Base-by-base conservation (phyloP, 1,140 invertebrate species). In the Drosophila santomea region DNA sequence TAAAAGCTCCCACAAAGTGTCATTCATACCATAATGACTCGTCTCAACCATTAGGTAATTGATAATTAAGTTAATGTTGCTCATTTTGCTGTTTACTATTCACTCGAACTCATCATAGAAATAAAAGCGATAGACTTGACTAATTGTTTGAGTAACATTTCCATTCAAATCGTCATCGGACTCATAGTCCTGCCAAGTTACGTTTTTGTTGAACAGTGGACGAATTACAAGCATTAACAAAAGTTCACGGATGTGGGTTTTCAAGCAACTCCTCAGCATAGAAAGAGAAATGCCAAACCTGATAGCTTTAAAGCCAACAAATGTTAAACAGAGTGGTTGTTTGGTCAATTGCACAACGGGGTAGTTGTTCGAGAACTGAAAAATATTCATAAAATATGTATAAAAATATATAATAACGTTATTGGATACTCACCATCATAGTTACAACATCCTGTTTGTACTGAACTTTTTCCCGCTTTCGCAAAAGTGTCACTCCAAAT, bases 121-220 rank as follows among this genome's bases (percentile, higher is more conserved):
- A 57, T 68, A 75, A 59, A 67, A 71, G 48, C 83, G 78, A 75
- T 74, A 86, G 7, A 86, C 43, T 58, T 78, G 57, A 57, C 82
- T 88, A 78, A 82, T 81, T 44, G 82, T 41, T 7, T 63, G 28
- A 35, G 78, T 85, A 20, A 85, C 77, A 85, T 84, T 84, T 15
- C 45, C 57, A 64, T 80, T 79, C 7, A 73, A 85, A 64, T 77
- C 52, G 20, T 64, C 41, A 23, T 52, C 38, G 14, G 4, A 58
- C 20, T 60, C 58, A 28, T 43, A 67, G 15, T 80, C 62, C 23
- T 62, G 36, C 6, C 59, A 39, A 15, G 44, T 25, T 23, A 64
- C 3, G 15, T 50, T 67, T 10, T 69, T 43, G 44, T 61, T 20
- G 20, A 50, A 58, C 5, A 52, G 1, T 23, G 60, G 15, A 11